A percentile compares a stretch with the other conserved stretches of the same genome.
phyloP scores from a whole-genome alignment of 2,113 vertebrate genomes.

The Sylvia atricapilla region DNA sequence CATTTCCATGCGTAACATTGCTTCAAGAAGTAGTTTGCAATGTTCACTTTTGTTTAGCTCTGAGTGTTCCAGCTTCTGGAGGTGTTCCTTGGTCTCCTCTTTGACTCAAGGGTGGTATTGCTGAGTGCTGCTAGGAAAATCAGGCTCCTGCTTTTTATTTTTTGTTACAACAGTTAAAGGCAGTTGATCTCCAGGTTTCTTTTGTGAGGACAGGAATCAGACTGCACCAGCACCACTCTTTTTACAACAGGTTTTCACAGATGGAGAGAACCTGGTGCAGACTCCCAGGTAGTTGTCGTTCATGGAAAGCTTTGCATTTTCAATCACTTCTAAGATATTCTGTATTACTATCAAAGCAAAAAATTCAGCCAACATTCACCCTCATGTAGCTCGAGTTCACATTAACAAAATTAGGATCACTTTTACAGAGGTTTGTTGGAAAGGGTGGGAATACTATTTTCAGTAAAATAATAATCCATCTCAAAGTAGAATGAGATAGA shows the following conservation, averaged over 20 bases:
- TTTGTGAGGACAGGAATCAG: not conserved
- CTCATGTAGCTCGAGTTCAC: not conserved
- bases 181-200: not conserved
- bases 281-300: not conserved
- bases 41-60: not conserved
- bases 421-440: not conserved
- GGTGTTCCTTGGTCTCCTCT: not conserved
- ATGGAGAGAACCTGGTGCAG: not conserved
- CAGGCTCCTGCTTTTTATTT: not conserved
- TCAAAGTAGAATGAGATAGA: not conserved
- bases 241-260: not conserved
- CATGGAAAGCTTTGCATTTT: not conserved
- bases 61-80: not conserved
- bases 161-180: not conserved
- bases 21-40: not conserved
- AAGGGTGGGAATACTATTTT: not conserved
- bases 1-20: rapidly evolving
- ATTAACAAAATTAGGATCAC: not conserved
- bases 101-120: not conserved
- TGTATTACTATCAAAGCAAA: not conserved
- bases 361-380: not conserved
- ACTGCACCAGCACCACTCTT: not conserved
- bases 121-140: not conserved
- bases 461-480: not conserved
- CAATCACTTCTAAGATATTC: not conserved